A percentile compares a stretch with the other conserved stretches of the same genome.
Evolutionary conservation across 2,113 vertebrate genomes (phyloP).

Genomic region (Esox niger): DNA sequence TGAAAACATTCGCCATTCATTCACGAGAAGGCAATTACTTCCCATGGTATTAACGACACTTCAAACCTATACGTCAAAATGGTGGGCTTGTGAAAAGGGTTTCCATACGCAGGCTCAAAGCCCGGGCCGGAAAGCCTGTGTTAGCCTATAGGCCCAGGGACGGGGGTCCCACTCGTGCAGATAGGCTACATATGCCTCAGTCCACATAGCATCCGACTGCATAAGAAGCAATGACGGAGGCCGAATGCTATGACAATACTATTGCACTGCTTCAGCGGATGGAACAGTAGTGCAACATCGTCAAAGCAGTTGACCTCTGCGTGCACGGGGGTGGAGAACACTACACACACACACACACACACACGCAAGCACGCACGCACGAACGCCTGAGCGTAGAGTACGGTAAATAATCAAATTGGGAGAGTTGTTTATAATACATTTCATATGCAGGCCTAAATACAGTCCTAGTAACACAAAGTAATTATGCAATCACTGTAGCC

Average conservation of each 20-base stretch:
- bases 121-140: too few relatives aligned
- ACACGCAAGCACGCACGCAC: conserved; percentile 18
- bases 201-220: conserved; percentile 4
- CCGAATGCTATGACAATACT: conserved; percentile 96
- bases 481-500: too few relatives aligned
- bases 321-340: conserved; percentile 11
- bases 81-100: not conserved
- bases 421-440: too few relatives aligned
- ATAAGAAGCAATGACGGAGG: conserved; percentile 65
- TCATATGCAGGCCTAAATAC: too few relatives aligned
- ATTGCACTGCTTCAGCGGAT: conserved; percentile 94
- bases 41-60: not conserved
- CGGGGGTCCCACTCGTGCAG: not conserved
- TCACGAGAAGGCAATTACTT: too few relatives aligned
- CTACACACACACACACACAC: conserved; percentile 21
- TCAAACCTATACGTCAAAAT: not conserved
- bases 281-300: conserved; percentile 95
- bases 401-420: not conserved
- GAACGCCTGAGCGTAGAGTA: not conserved
- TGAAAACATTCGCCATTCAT: too few relatives aligned
- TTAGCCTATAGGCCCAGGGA: not conserved
- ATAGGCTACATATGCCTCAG: not conserved
- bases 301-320: conserved; percentile 90
- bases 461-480: too few relatives aligned
- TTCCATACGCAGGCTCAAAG: not conserved